These are phyloP conservation scores for Aegithalos caudatus DNA, from an alignment of 2,113 vertebrate species.

Conservation along the genomic window DNA sequence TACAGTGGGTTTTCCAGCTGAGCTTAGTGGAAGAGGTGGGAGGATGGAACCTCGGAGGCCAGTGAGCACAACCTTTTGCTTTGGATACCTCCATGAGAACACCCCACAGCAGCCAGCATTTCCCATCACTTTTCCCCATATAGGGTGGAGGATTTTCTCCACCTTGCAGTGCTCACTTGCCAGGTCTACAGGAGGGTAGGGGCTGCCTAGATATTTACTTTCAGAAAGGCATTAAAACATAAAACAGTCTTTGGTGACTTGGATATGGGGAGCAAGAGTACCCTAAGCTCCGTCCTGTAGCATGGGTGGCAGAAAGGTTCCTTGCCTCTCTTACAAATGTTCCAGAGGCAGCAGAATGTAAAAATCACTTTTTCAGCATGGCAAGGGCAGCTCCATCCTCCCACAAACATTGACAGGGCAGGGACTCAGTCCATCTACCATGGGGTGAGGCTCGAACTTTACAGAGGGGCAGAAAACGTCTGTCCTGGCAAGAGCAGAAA, in stretches of 20 bases:
- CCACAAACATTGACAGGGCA: background rate
- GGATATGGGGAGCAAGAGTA: background rate
- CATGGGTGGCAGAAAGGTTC: background rate
- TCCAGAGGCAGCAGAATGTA: background rate
- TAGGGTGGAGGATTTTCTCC: background rate
- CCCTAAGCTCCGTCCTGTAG: background rate
- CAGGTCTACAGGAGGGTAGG: background rate
- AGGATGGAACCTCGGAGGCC: background rate
- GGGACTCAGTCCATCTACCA: background rate
- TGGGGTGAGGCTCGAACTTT: background rate
- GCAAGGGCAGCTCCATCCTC: background rate
- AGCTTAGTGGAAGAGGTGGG: background rate
- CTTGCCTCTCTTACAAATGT: background rate
- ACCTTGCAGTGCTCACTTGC: accelerated
- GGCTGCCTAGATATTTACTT: background rate
- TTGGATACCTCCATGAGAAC: accelerated
- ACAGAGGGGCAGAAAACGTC: background rate
- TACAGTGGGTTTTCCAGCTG: background rate
- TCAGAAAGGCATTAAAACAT: background rate
- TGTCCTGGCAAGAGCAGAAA: background rate
- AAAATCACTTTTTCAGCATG: background rate
- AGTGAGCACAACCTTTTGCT: background rate
- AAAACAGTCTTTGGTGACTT: background rate
- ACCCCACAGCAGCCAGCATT: background rate
- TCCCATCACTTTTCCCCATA: background rate